These are phyloP conservation scores for Panzeria rudis DNA, from an alignment of 2,888 invertebrate genomes.

Conservation along the genomic window DNA sequence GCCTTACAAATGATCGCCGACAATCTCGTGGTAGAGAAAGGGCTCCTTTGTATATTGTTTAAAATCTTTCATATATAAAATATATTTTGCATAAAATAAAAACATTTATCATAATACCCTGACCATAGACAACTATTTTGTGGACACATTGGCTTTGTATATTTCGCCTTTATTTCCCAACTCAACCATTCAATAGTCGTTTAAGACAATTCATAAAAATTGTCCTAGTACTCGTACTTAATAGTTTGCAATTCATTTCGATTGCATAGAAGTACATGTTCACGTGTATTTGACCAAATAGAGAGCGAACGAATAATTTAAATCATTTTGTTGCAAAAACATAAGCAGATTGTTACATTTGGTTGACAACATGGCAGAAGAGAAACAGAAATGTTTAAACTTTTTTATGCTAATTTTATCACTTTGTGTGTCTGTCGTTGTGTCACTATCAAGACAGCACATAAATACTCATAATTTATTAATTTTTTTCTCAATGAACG, in stretches of 20 bases:
- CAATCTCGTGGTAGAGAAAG: slow-evolving; percentile 51
- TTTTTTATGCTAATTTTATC: slow-evolving; percentile 84
- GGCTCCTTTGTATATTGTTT: slow-evolving; percentile 41
- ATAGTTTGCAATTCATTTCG: slow-evolving; percentile 40
- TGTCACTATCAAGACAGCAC: slow-evolving; percentile 82
- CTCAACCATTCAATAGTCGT: slow-evolving; percentile 46
- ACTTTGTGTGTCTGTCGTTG: slow-evolving; percentile 83
- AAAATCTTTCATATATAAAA: slow-evolving; percentile 1
- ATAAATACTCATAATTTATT: slow-evolving; percentile 83
- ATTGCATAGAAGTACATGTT: neutral
- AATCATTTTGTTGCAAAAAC: slow-evolving; percentile 46
- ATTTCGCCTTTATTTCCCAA: slow-evolving; percentile 18
- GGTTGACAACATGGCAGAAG: slow-evolving; percentile 43
- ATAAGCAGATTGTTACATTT: slow-evolving; percentile 54
- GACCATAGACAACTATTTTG: slow-evolving; percentile 52
- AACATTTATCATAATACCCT: slow-evolving; percentile 68
- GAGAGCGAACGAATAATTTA: slow-evolving; percentile 32
- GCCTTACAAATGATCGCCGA: slow-evolving; percentile 39
- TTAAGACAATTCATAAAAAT: slow-evolving; percentile 59
- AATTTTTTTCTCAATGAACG: slow-evolving; percentile 76
- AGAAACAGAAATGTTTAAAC: slow-evolving; percentile 47
- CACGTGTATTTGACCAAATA: slow-evolving; percentile 3
- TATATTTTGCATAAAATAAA: slow-evolving; percentile 66
- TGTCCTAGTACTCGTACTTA: slow-evolving; percentile 32
- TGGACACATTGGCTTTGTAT: slow-evolving; percentile 32